A percentile compares a stretch with the other conserved stretches of the same genome.
Evolutionary conservation across 1,140 invertebrate species (phyloP).

Genomic region (Pogonus chalceus): DNA sequence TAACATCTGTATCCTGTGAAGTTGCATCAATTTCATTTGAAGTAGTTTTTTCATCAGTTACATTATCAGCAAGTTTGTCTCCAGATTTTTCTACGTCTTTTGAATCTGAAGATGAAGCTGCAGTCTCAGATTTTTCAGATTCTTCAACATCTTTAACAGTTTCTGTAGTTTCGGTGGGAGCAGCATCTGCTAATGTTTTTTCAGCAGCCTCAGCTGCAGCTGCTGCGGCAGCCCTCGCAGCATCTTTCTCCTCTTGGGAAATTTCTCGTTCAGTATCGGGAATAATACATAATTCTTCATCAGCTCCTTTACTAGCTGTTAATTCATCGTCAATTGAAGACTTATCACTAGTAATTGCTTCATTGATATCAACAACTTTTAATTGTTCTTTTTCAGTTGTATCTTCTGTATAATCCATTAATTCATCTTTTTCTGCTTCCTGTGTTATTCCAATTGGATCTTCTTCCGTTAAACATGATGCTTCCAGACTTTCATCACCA

Average conservation of each 20-base stretch:
- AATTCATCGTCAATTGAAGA: slow-evolving; percentile 17
- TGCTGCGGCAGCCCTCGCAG: slow-evolving; percentile 32
- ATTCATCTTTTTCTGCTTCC: slow-evolving; percentile 7
- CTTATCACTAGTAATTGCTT: slow-evolving; percentile 15
- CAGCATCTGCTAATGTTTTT: background rate
- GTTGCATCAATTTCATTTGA: too few species aligned
- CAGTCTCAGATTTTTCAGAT: background rate
- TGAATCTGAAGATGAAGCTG: background rate
- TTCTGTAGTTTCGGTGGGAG: background rate
- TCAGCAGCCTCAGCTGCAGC: slow-evolving; percentile 40
- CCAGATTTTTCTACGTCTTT: background rate
- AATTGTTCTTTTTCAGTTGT: background rate
- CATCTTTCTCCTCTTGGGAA: slow-evolving; percentile 50
- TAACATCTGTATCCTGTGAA: too few species aligned
- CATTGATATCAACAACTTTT: slow-evolving; percentile 9
- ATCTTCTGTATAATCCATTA: background rate
- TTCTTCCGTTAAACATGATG: slow-evolving; percentile 14
- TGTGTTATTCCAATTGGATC: slow-evolving; percentile 2
- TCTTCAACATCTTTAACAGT: background rate
- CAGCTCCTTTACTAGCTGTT: slow-evolving; percentile 34
- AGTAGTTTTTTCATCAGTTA: too few species aligned
- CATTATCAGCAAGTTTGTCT: too few species aligned
- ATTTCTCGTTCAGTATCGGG: slow-evolving; percentile 50
- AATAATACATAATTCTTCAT: slow-evolving; percentile 46
- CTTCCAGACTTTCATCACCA: background rate